Conservation (phyloP, 2,113 vertebrate species). For the Salvelinus namaycush region DNA sequence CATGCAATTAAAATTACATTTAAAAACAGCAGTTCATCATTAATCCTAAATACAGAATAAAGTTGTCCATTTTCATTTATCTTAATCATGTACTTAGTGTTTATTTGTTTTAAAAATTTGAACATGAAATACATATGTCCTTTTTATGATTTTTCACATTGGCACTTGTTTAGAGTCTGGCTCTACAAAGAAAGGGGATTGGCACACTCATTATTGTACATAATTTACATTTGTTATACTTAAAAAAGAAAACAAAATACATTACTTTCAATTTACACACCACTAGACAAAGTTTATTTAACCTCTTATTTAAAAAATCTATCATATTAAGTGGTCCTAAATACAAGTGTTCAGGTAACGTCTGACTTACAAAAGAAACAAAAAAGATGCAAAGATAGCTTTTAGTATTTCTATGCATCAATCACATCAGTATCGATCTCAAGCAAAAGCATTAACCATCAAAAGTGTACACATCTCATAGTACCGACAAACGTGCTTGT, state of each 20-base stretch:
- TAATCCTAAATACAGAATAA: conserved; percentile 77
- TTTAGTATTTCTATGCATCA: conserved; percentile 66
- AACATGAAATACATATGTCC: conserved; percentile 64
- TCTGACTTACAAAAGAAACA: conserved; percentile 53
- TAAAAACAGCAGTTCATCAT: conserved; percentile 78
- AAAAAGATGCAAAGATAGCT: conserved; percentile 61
- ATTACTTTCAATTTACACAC: conserved; percentile 77
- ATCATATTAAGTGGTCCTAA: conserved; percentile 66
- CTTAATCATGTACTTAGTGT: conserved; percentile 73
- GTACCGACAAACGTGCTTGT: conserved; percentile 64
- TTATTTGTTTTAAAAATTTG: conserved; percentile 73
- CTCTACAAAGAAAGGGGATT: conserved; percentile 76
- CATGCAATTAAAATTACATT: conserved; percentile 77
- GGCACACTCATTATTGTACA: conserved; percentile 78
- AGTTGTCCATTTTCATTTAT: conserved; percentile 52
- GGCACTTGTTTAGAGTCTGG: conserved; percentile 79
- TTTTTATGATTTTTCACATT: conserved; percentile 71
- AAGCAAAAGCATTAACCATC: conserved; percentile 62
- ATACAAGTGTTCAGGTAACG: conserved; percentile 58
- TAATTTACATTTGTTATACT: conserved; percentile 79
- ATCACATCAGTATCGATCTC: conserved; percentile 58
- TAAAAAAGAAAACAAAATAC: conserved; percentile 60
- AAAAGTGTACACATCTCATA: conserved; percentile 56
- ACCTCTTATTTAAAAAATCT: conserved; percentile 39
- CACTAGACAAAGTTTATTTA: conserved; percentile 69